Base-by-base conservation (phyloP, 2,113 vertebrate species). In the Oenanthe oenanthe region DNA sequence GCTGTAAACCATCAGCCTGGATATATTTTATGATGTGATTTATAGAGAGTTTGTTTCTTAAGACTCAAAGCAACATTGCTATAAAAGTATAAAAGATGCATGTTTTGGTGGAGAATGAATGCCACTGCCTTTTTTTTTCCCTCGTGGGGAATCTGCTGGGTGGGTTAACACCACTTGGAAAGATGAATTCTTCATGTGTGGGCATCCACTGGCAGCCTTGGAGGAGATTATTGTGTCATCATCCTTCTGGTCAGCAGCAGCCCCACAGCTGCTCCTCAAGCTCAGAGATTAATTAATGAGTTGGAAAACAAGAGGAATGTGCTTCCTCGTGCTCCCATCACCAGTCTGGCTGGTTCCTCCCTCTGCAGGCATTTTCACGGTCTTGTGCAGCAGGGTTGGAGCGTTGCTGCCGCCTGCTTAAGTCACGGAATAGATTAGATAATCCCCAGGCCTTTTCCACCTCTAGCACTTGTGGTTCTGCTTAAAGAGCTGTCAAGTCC, bases 11-110 rank as follows among this genome's bases (percentile, higher is more conserved):
- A 81, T 80, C 85, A 81, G 45, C 87, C 78, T 83, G 88, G 75
- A 42, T 95, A 56, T 45, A 57, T 94, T 95, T 97, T 95, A 97
- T 95, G 84, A 95, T 66, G 92, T 95, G 96, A 94, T 97, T 96
- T 96, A 96, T 84, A 58, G 88, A 90, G 62, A 80, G 88, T 90
- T 97, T 88, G 82, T 90, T 96, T 90, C 95, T 86, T 40, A 61
- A 86, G 76, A 85, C 92, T 88, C 82, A 61, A 88, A 93, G 72
- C 72, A 92, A 83, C 88, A 84, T 83, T 36, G 43, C 88, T 86
- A 70, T 93, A 84, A 93, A 96, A 93, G 56, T 22, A 73, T 75
- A 73, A 94, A 79, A 89, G 88, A 86, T 84, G 88, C 13, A 0
- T 82, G 54, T 88, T 93, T 94, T 86, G 70, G 78, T 88, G 45